phyloP scores from a whole-genome alignment of 2,797 vertebrate genomes.

The Anabas testudineus region DNA sequence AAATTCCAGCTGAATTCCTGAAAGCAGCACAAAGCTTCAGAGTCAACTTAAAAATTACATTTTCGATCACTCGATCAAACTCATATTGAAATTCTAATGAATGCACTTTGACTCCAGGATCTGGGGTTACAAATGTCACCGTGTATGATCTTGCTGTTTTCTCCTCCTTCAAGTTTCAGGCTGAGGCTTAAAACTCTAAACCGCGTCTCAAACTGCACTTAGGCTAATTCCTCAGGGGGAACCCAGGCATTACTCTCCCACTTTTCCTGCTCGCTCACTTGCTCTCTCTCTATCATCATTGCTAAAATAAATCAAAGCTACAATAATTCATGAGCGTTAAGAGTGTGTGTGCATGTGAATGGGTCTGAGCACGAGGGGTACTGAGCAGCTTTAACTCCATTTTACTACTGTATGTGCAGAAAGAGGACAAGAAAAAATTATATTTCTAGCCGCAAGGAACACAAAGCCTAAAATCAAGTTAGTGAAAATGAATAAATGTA shows the following conservation, averaged over 20 bases:
- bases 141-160: slow-evolving; percentile 10
- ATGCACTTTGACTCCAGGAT: slow-evolving; percentile 16
- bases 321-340: slow-evolving; percentile 75
- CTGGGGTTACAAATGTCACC: slow-evolving; percentile 34
- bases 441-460: slow-evolving; percentile 20
- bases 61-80: slow-evolving; percentile 20
- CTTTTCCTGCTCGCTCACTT: slow-evolving; percentile 39
- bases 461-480: slow-evolving; percentile 25
- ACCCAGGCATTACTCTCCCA: slow-evolving; percentile 52
- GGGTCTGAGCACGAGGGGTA: slow-evolving; percentile 19
- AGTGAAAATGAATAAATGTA: slow-evolving; percentile 36
- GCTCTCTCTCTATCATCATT: slow-evolving; percentile 54
- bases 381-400: slow-evolving; percentile 45
- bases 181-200: slow-evolving; percentile 70
- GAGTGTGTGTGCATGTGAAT: slow-evolving; percentile 34
- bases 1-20: slow-evolving; percentile 10
- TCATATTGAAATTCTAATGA: slow-evolving; percentile 7
- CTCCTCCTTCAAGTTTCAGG: slow-evolving; percentile 23
- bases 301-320: slow-evolving; percentile 74
- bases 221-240: slow-evolving; percentile 64
- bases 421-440: slow-evolving; percentile 14
- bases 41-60: slow-evolving; percentile 3
- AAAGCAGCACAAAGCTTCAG: slow-evolving; percentile 2
- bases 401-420: slow-evolving; percentile 18
- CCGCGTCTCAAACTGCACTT: slow-evolving; percentile 68